Evolutionary conservation across 2,113 vertebrate genomes (phyloP).

Genomic region (Brachypteracias leptosomus): DNA sequence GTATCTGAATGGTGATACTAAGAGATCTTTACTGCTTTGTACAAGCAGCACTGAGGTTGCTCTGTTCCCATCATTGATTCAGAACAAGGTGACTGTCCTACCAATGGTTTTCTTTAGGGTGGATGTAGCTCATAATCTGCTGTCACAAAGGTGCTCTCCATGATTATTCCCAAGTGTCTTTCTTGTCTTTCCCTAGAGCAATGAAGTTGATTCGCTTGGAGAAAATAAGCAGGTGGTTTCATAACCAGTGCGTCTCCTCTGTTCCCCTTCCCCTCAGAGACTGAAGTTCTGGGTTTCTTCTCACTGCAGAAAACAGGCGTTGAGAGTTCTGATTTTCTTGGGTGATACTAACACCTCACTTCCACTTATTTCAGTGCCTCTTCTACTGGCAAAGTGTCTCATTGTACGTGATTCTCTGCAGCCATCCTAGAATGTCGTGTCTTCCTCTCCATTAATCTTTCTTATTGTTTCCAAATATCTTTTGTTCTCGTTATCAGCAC

Average conservation of each 20-base stretch:
- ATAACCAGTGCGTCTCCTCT: not conserved
- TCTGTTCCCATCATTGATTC: not conserved
- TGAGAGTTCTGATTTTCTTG: not conserved
- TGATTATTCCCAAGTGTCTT: not conserved
- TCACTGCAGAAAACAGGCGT: not conserved
- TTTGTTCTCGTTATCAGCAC: not conserved
- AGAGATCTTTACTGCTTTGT: not conserved
- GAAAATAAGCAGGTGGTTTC: not conserved
- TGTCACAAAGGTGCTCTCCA: not conserved
- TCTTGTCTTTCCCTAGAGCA: not conserved
- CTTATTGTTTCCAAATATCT: not conserved
- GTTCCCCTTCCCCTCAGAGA: not conserved
- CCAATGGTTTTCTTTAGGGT: not conserved
- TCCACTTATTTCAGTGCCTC: not conserved
- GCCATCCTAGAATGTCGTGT: not conserved
- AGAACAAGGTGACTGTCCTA: not conserved
- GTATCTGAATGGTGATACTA: not conserved
- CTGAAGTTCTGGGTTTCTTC: not conserved
- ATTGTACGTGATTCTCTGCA: not conserved
- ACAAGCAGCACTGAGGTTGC: not conserved
- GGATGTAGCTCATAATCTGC: not conserved
- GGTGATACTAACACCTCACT: not conserved
- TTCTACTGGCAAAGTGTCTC: not conserved
- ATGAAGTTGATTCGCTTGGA: not conserved
- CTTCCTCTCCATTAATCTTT: not conserved